Conservation (phyloP, 2,797 vertebrate genomes). For the Lithobates pipiens region DNA sequence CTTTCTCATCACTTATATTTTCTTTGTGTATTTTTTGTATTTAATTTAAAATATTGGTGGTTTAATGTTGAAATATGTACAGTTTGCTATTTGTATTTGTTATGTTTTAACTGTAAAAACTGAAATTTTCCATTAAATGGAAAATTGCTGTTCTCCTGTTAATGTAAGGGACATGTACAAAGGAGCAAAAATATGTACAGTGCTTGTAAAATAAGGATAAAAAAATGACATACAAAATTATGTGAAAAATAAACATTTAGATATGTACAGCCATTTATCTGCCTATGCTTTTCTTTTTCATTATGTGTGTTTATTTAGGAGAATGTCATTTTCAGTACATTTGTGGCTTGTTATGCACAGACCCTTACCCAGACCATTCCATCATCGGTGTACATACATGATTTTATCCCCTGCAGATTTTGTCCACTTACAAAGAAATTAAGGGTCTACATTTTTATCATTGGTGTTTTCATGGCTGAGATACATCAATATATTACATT, state of each 20-base stretch:
- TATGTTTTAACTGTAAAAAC: constrained; percentile 47
- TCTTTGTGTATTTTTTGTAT: constrained; percentile 44
- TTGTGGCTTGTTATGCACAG: too few species aligned
- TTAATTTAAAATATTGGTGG: constrained; percentile 25
- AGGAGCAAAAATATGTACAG: not conserved
- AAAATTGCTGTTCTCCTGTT: constrained; percentile 39
- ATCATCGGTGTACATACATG: too few species aligned
- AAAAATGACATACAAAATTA: constrained; percentile 20
- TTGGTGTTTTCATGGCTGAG: too few species aligned
- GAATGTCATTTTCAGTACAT: too few species aligned
- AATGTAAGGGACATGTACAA: constrained; percentile 29
- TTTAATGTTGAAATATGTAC: constrained; percentile 15
- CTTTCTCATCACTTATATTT: not conserved
- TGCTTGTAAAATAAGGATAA: constrained; percentile 4
- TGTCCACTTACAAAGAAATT: too few species aligned
- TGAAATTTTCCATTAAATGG: constrained; percentile 40
- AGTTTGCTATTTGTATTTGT: constrained; percentile 8
- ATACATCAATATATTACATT: too few species aligned
- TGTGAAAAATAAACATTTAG: constrained; percentile 55
- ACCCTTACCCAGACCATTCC: too few species aligned
- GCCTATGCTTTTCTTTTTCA: too few species aligned
- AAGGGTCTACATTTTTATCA: too few species aligned
- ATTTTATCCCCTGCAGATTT: too few species aligned
- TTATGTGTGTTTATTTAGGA: too few species aligned
- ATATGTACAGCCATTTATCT: constrained; percentile 14